Evolutionary conservation across 2,797 vertebrate species (phyloP).

Genomic region (Leptatherina wallacei): DNA sequence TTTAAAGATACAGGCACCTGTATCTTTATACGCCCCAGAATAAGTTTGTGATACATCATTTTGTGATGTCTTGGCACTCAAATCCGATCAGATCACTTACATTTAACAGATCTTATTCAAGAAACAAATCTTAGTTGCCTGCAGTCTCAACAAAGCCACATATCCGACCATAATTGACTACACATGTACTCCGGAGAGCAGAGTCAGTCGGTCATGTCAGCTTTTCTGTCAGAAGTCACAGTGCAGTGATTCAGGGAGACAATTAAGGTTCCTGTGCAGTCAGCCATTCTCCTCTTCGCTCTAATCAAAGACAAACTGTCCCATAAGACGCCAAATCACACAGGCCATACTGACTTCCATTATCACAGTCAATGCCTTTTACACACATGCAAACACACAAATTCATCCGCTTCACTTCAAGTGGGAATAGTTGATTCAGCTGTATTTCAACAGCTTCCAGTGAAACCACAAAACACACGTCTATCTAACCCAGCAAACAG

Average conservation of each 20-base stretch:
- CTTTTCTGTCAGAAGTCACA: slow-evolving; percentile 67
- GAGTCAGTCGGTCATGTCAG: slow-evolving; percentile 63
- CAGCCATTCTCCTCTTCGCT: slow-evolving; percentile 58
- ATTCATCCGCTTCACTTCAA: neutral
- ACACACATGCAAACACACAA: slow-evolving; percentile 21
- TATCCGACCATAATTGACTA: slow-evolving; percentile 46
- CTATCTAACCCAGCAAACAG: neutral
- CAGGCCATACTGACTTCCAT: slow-evolving; percentile 60
- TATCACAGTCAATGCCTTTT: slow-evolving; percentile 54
- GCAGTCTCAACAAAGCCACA: slow-evolving; percentile 3
- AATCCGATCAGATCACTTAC: neutral
- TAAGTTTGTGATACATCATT: neutral
- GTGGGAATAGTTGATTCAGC: neutral
- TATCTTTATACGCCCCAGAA: too few species aligned
- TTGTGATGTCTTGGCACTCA: neutral
- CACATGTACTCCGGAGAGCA: slow-evolving; percentile 49
- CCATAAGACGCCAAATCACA: slow-evolving; percentile 47
- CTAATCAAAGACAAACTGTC: slow-evolving; percentile 74
- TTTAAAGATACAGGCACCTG: too few species aligned
- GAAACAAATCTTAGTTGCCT: slow-evolving; percentile 1
- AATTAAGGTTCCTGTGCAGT: slow-evolving; percentile 73
- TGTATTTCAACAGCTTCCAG: neutral
- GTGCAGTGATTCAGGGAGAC: slow-evolving; percentile 68
- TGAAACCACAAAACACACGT: slow-evolving; percentile 4
- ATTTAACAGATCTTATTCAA: neutral